Conservation (phyloP, 2,797 vertebrate species). For the Fringilla coelebs region DNA sequence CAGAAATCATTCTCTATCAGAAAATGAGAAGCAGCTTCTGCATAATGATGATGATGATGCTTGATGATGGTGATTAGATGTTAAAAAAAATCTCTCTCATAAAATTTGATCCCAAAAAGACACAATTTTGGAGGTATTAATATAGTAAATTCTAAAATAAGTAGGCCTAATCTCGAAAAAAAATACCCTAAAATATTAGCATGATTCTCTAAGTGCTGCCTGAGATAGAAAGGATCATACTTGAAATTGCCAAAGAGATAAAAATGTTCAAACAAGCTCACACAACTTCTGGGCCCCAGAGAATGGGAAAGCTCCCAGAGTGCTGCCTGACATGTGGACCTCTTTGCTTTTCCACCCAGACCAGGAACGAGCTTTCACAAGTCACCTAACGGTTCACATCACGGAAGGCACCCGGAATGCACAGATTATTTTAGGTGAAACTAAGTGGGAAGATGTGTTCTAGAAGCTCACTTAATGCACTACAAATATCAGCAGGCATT, state of each 20-base stretch:
- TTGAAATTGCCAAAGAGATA: neutral
- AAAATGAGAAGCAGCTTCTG: neutral
- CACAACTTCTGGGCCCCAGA: neutral
- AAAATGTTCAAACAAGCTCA: neutral
- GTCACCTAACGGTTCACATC: neutral
- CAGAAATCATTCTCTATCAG: neutral
- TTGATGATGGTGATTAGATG: neutral
- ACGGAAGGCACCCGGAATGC: neutral
- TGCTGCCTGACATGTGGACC: neutral
- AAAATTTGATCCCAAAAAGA: neutral
- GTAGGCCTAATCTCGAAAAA: neutral
- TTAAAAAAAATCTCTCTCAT: neutral
- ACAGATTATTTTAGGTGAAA: neutral
- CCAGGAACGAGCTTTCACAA: neutral
- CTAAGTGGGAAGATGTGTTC: neutral
- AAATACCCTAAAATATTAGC: neutral
- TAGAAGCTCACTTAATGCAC: neutral
- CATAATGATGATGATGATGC: neutral
- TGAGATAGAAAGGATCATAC: neutral
- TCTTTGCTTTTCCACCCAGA: neutral
- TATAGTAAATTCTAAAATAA: conserved; percentile 4
- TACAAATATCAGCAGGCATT: neutral
- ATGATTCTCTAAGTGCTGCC: neutral
- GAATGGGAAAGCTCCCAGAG: neutral
- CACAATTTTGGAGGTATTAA: neutral